Base-by-base conservation (phyloP, 1,140 invertebrate species). In the Anthonomus grandis region DNA sequence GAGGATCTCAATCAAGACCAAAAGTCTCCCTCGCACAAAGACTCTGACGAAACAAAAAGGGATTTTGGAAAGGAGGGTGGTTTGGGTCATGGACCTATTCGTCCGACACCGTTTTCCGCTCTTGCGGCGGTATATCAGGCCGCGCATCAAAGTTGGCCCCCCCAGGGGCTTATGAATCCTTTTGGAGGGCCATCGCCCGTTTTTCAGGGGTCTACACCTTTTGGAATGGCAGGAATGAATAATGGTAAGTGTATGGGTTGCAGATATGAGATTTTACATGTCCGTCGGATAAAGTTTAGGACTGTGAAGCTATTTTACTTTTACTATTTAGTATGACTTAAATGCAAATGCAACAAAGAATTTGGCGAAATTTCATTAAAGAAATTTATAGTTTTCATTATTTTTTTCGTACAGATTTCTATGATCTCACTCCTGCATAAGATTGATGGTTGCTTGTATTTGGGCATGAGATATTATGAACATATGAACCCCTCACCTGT, bases 41-140 rank as follows among this genome's bases (percentile, higher is more conserved):
- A 25, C 13, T 5, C 27, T 15, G 6, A n/a, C 36, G 52, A 69
- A 68, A 8, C 41, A 48, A 25, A 45, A 46, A 49, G 68, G 57
- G 36, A 67, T 47, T 24, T 71, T 67, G 15, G 59, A 58, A 50
- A 69, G 57, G 64, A 67, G 54, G 44, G 38, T 71, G 70, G 65
- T 71, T 18, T 63, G 18, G 61, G 34, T 56, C 73, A 83, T 65
- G 77, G 77, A 12, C 80, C 80, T 45, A 84, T 85, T 17, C 68
- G 83, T 61, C 83, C 83, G 27, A 86, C 83, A 22, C 82, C 84
- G 3, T 85, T 85, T 68, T 83, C 79, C 55, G 83, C 83, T 12
- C 56, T 85, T 24, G 83, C 83, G 17, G 83, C 82, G 2, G 70
- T 73, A 34, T 72, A 74, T 49, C 71, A 70, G 54, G 70, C 70